These are phyloP conservation scores for Bombus breviceps DNA, from an alignment of 1,140 invertebrate species.

Conservation along the genomic window DNA sequence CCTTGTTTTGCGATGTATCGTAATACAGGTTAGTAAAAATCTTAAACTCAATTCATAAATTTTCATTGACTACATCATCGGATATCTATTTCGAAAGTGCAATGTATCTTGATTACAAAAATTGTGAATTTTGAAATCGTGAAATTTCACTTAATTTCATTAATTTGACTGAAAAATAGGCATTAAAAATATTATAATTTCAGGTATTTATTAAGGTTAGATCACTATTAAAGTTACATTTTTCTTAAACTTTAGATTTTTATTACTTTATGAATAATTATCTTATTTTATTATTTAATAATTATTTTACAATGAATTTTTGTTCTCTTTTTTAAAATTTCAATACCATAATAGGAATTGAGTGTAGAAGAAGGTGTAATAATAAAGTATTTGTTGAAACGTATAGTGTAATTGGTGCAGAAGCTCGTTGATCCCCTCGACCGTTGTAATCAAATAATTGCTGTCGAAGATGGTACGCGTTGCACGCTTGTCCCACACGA, in stretches of 20 bases:
- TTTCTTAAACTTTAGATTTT: background rate
- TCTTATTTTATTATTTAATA: background rate
- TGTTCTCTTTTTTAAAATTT: background rate
- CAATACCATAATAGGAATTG: background rate
- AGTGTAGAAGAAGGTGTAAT: background rate
- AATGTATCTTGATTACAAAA: background rate
- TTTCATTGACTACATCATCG: background rate
- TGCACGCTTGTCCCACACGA: slow-evolving; percentile 7
- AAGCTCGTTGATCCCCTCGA: slow-evolving; percentile 12
- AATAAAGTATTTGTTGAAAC: slow-evolving; percentile 6
- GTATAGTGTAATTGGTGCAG: slow-evolving; percentile 23
- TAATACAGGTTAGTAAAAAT: slow-evolving; percentile 31
- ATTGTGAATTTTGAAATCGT: background rate
- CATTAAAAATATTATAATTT: background rate
- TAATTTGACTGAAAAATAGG: background rate
- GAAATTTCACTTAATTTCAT: background rate
- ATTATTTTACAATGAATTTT: background rate
- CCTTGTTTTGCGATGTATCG: background rate
- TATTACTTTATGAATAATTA: background rate
- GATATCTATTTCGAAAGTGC: background rate
- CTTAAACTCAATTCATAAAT: background rate
- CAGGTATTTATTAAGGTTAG: background rate
- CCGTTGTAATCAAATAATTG: slow-evolving; percentile 12
- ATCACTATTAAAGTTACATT: background rate
- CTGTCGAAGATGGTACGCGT: slow-evolving; percentile 34